phyloP scores from a whole-genome alignment of 92 coral and sea anemone genomes.

The Epizoanthus ramosus region DNA sequence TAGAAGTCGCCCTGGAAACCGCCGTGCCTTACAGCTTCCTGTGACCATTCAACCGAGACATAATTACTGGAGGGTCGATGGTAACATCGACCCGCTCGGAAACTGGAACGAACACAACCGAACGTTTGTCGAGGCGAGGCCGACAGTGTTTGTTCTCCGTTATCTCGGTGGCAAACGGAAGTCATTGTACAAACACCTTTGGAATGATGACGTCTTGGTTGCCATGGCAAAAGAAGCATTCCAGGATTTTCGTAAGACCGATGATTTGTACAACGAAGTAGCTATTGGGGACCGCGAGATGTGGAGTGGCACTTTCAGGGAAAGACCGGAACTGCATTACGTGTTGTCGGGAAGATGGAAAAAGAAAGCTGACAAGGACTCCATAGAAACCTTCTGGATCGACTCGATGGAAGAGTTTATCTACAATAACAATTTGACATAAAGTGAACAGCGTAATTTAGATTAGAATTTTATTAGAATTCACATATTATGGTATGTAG shows the following conservation, averaged over 20 bases:
- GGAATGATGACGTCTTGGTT: background rate
- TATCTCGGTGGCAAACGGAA: background rate
- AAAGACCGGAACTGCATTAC: background rate
- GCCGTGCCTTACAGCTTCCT: background rate
- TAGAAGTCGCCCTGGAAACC: background rate
- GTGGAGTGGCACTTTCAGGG: background rate
- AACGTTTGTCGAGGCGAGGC: too few species aligned
- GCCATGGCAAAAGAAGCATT: conserved; percentile 8
- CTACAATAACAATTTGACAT: background rate
- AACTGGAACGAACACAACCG: background rate
- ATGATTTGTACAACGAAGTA: background rate
- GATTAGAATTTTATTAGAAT: too few species aligned
- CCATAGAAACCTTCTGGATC: conserved; percentile 14
- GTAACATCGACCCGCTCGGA: background rate
- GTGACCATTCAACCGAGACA: background rate
- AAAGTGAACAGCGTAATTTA: background rate
- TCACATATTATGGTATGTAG: too few species aligned
- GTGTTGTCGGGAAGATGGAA: conserved; percentile 10
- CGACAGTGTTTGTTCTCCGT: background rate
- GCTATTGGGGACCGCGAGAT: background rate
- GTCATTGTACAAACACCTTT: conserved; percentile 16
- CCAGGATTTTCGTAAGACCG: background rate
- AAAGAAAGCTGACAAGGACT: background rate
- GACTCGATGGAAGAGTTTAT: background rate
- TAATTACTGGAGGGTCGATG: background rate